A percentile compares a stretch with the other conserved stretches of the same genome.
phyloP scores from a whole-genome alignment of 2,888 invertebrate species.

The Oxyteleia sp. region DNA sequence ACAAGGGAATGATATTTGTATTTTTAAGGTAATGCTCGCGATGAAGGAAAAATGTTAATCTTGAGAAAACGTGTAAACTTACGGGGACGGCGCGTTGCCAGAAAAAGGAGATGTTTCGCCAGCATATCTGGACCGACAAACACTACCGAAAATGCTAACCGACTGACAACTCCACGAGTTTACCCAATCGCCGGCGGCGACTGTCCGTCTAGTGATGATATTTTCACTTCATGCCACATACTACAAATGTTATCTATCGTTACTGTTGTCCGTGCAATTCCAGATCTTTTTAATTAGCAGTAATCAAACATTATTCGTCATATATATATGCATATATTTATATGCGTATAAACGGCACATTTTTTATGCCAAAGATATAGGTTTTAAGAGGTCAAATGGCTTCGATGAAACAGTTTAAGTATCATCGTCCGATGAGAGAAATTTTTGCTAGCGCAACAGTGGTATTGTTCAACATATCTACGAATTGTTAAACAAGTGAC shows the following conservation, averaged over 20 bases:
- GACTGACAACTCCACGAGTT: constrained; percentile 62
- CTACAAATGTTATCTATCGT: constrained; percentile 56
- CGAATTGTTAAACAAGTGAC: constrained; percentile 57
- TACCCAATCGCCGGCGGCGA: constrained; percentile 79
- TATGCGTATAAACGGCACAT: background rate
- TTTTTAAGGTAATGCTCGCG: too few relatives aligned
- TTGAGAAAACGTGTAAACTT: constrained; percentile 80
- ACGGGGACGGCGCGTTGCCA: constrained; percentile 85
- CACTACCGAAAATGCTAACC: constrained; percentile 23
- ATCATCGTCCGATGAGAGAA: background rate
- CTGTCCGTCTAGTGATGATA: constrained; percentile 83
- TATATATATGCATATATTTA: background rate
- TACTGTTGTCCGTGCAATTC: constrained; percentile 53
- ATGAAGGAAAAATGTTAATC: too few relatives aligned
- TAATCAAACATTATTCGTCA: constrained; percentile 35
- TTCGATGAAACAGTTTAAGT: constrained; percentile 1
- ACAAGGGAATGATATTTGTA: too few relatives aligned
- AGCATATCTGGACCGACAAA: constrained; percentile 79
- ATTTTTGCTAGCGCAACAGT: background rate
- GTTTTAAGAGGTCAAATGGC: constrained; percentile 7
- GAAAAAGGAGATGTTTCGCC: constrained; percentile 86
- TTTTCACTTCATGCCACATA: constrained; percentile 75
- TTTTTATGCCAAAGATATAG: constrained; percentile 26
- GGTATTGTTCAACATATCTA: constrained; percentile 13
- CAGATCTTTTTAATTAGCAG: constrained; percentile 46